A percentile compares a stretch with the other conserved stretches of the same genome.
phyloP scores from a whole-genome alignment of 2,797 vertebrate genomes.

The Clarias platycephalus region DNA sequence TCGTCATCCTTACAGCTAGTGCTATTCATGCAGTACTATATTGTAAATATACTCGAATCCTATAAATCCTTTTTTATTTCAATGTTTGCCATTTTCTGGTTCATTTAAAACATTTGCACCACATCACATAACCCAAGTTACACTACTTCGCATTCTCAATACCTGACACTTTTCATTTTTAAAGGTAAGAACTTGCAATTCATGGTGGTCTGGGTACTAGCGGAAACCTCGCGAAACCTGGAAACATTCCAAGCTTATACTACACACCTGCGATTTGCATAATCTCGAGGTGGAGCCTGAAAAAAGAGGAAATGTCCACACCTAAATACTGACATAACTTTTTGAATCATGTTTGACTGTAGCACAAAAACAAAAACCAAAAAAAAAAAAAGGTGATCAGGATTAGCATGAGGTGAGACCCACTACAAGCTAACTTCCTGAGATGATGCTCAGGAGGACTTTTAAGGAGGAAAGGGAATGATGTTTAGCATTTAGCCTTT shows the following conservation, averaged over 20 bases:
- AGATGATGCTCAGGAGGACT: not conserved
- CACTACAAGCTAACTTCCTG: not conserved
- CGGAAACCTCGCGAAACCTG: not conserved
- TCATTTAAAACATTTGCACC: not conserved
- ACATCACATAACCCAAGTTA: not conserved
- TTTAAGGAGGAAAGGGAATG: too few relatives aligned
- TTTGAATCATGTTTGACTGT: not conserved
- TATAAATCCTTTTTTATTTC: not conserved
- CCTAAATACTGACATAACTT: not conserved
- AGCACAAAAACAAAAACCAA: not conserved
- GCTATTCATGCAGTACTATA: not conserved
- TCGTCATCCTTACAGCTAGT: not conserved
- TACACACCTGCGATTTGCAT: too few relatives aligned
- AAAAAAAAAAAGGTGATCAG: not conserved
- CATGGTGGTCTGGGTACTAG: not conserved
- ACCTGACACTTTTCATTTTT: not conserved
- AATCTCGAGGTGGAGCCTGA: not conserved
- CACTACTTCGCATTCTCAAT: not conserved
- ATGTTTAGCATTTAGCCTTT: too few relatives aligned
- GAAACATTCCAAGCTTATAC: not conserved
- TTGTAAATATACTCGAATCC: not conserved
- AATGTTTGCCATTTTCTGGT: not conserved
- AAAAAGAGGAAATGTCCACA: not conserved
- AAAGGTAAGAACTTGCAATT: not conserved
- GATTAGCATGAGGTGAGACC: not conserved